Conservation (phyloP, 2,797 vertebrate species). For the Acipenser transmontanus region DNA sequence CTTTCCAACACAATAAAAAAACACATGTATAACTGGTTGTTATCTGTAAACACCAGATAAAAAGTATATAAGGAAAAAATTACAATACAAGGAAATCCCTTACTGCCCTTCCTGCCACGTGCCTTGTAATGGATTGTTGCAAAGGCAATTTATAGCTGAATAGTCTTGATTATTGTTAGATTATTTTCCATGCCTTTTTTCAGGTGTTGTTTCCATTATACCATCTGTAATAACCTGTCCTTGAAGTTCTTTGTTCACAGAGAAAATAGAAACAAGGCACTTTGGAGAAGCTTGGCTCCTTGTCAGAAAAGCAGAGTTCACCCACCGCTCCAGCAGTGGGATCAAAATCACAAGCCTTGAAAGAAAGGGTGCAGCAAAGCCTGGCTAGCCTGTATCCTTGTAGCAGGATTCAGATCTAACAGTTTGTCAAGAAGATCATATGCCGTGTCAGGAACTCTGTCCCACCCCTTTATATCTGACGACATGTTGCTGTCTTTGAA, state of each 20-base stretch:
- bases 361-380: slow-evolving; percentile 83
- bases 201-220: background rate
- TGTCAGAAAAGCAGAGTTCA: background rate
- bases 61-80: background rate
- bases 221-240: background rate
- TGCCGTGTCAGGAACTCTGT: slow-evolving; percentile 74
- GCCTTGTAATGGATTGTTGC: background rate
- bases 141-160: background rate
- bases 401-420: slow-evolving; percentile 85
- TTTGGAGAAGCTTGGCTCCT: background rate
- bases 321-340: too few species aligned
- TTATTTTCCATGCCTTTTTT: background rate
- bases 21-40: background rate
- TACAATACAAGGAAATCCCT: background rate
- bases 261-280: background rate
- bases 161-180: background rate
- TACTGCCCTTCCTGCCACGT: background rate
- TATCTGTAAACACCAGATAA: background rate
- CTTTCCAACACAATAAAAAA: slow-evolving; percentile 6
- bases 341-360: slow-evolving; percentile 40
- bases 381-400: slow-evolving; percentile 77
- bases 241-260: background rate
- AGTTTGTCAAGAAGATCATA: slow-evolving; percentile 86
- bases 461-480: slow-evolving; percentile 64
- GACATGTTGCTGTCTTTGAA: background rate